These are phyloP conservation scores for Nemotelus nigrinus DNA, from an alignment of 2,888 invertebrate genomes.

Conservation along the genomic window DNA sequence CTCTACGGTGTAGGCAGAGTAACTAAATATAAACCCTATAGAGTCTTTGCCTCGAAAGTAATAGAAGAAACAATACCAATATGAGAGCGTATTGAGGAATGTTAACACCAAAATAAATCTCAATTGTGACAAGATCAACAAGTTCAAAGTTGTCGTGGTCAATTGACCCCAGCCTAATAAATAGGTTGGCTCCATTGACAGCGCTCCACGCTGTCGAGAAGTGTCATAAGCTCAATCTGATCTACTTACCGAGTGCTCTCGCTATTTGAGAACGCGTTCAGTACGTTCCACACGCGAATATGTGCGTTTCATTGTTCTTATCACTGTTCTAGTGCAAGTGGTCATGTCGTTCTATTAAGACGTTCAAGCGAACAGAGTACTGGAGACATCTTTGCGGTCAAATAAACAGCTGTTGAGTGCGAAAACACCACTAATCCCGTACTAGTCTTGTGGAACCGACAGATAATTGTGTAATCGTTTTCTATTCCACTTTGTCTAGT, in stretches of 20 bases:
- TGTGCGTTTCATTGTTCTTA: neutral
- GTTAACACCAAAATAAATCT: constrained; percentile 59
- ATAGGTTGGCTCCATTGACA: constrained; percentile 37
- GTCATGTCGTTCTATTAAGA: too few species aligned
- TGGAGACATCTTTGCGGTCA: neutral
- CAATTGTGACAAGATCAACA: constrained; percentile 66
- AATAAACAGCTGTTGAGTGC: constrained; percentile 41
- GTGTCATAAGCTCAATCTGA: constrained; percentile 43
- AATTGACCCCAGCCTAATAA: constrained; percentile 61
- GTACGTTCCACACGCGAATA: neutral
- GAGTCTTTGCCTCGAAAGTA: too few species aligned
- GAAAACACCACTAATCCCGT: constrained; percentile 22
- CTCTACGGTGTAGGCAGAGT: too few species aligned
- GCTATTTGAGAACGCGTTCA: constrained; percentile 11
- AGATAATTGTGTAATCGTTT: constrained; percentile 49
- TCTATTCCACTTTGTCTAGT: constrained; percentile 42
- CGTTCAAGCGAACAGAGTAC: too few species aligned
- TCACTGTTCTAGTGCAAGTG: neutral
- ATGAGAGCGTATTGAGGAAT: neutral
- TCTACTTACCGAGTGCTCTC: constrained; percentile 23
- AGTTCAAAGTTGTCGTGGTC: constrained; percentile 65
- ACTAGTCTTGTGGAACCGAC: constrained; percentile 26
- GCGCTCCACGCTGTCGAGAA: constrained; percentile 26
- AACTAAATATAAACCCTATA: too few species aligned
- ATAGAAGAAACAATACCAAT: too few species aligned